Percentiles rank a stretch among this genome's conserved stretches.
phyloP scores from a whole-genome alignment of 2,888 invertebrate genomes.

The Patella pellucida region DNA sequence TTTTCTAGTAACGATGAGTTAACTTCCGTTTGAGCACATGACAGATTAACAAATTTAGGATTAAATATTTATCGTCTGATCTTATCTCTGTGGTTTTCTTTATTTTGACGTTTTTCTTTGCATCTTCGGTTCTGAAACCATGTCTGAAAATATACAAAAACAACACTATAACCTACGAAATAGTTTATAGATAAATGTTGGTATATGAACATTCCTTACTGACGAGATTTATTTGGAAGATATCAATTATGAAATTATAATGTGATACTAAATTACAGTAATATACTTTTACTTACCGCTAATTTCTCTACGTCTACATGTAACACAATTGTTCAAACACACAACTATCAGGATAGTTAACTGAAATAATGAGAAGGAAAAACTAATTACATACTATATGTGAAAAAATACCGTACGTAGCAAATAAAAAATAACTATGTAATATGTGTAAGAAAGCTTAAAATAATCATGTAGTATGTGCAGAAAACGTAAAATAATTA shows the following conservation, averaged over 20 bases:
- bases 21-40: too few relatives aligned
- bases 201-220: background rate
- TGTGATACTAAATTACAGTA: background rate
- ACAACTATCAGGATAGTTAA: conserved; percentile 1
- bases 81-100: background rate
- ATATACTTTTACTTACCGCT: conserved; percentile 5
- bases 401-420: too few relatives aligned
- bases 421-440: too few relatives aligned
- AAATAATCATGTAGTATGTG: too few relatives aligned
- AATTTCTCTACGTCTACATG: background rate
- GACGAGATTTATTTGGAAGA: too few relatives aligned
- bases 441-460: too few relatives aligned
- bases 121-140: conserved; percentile 6
- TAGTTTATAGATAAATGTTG: background rate
- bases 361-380: background rate
- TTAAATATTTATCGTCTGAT: background rate
- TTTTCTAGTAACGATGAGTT: too few relatives aligned
- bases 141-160: background rate
- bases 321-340: background rate
- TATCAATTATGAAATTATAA: too few relatives aligned
- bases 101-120: conserved; percentile 9
- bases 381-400: too few relatives aligned
- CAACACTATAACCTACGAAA: background rate
- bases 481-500: too few relatives aligned
- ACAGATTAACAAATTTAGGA: background rate